Percentiles rank a stretch among this genome's conserved stretches.
These are phyloP conservation scores for Orientallactaga sibirica DNA, from an alignment of 2,797 vertebrate species.

Conservation along the genomic window DNA sequence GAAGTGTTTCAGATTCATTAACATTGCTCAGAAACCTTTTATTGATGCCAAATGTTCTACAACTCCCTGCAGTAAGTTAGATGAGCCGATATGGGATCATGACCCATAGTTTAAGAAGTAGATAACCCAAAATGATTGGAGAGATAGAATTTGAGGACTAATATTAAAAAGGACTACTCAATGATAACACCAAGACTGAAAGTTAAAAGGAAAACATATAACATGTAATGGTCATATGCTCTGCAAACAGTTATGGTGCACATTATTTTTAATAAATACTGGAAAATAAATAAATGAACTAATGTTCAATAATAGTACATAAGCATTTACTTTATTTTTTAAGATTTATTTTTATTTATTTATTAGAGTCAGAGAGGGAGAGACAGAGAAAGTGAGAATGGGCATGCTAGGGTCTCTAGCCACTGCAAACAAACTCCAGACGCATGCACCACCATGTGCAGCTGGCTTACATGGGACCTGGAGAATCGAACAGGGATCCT, in stretches of 20 bases:
- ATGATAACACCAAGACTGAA: neutral
- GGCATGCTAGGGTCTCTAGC: no score
- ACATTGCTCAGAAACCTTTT: neutral
- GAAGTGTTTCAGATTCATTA: neutral
- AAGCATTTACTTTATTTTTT: neutral
- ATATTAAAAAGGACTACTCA: neutral
- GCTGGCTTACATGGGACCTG: no score
- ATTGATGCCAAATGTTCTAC: neutral
- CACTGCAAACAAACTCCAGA: no score
- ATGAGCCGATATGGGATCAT: no score
- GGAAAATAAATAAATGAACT: neutral
- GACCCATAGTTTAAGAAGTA: neutral
- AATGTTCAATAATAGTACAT: neutral
- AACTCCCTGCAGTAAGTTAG: neutral
- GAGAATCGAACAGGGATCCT: no score
- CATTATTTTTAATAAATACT: neutral
- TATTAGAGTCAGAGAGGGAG: no score
- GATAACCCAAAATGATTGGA: neutral
- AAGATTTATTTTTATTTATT: no score
- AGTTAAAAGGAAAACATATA: neutral
- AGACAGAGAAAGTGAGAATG: no score
- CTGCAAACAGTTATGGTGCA: neutral
- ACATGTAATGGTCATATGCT: neutral
- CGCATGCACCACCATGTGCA: no score
- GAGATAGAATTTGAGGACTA: neutral